These are phyloP conservation scores for Neogobius melanostomus DNA, from an alignment of 2,113 vertebrate genomes.

Conservation along the genomic window DNA sequence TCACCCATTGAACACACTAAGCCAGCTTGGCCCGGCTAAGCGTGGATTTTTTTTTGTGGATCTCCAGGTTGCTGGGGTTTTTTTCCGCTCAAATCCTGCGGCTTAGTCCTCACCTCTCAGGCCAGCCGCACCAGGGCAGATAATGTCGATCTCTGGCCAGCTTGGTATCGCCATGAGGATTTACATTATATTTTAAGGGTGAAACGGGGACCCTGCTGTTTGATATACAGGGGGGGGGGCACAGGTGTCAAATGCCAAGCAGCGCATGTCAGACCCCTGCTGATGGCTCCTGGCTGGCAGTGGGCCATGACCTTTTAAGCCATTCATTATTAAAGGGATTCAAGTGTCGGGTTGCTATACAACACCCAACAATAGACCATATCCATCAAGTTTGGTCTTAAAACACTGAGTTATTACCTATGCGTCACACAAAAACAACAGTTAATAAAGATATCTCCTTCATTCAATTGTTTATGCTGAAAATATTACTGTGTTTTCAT, in stretches of 20 bases:
- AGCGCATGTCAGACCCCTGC: conserved; percentile 28
- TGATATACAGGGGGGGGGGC: conserved; percentile 5
- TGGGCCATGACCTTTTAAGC: conserved; percentile 25
- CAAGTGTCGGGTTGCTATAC: background rate
- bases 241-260: conserved; percentile 35
- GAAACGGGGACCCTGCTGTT: conserved; percentile 13
- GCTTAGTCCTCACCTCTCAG: conserved; percentile 22
- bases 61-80: conserved; percentile 14
- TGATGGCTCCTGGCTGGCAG: conserved; percentile 21
- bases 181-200: background rate
- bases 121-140: conserved; percentile 21
- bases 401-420: too few species aligned
- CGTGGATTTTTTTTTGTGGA: conserved; percentile 32
- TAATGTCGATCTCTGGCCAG: conserved; percentile 8
- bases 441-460: too few species aligned
- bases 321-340: conserved; percentile 37
- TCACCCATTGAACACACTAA: conserved; percentile 50
- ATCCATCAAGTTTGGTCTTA: too few species aligned
- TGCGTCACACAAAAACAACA: too few species aligned
- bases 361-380: too few species aligned
- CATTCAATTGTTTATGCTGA: too few species aligned
- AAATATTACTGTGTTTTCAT: too few species aligned
- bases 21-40: conserved; percentile 47
- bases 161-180: background rate
- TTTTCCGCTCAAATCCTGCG: conserved; percentile 18